Base-by-base conservation (phyloP, 2,797 vertebrate species). In the Smutsia temminckii region DNA sequence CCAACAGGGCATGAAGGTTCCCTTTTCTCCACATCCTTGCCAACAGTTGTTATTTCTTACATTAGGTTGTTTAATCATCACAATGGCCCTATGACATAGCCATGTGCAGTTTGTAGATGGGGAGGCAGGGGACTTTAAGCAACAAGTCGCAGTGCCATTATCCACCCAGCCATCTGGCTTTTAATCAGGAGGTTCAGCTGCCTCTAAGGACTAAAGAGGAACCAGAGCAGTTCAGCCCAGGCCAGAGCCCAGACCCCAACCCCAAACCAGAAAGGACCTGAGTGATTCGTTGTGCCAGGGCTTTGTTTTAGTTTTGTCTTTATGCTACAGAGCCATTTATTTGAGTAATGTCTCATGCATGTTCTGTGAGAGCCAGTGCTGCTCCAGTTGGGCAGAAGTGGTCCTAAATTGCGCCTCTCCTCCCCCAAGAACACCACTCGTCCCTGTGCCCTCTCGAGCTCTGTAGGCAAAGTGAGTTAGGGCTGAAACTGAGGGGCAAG, bases 301-400 rank as follows among this genome's bases (percentile, higher is more conserved):
- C 37, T 89, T 96, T 49, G n/a, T 23, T 21, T 74, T 80, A 51
- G 55, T 46, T 90, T 74, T 66, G 72, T 29, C 13, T 46, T 20
- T 49, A 23, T 46, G 85, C 83, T 87, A n/a, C 64, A 51, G 37
- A 86, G 53, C 66, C 66, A n/a, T 40, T 71, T 68, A 34, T 61
- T 88, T 32, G 63, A 49, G 66, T 69, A 42, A 78, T 25, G 61
- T 32, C 40, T 68, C 27, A 18, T 42, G 20, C 8, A 74, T 46
- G 32, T 13, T 80, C 55, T 75, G 2, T 32, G 68, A 55, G 51
- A 85, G 16, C 10, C 49, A 37, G 51, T 29, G 51, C 17, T 55
- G 32, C 88, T 89, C 72, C 32, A 5, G n/a, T 25, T 86, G n/a
- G 63, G 21, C 4, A 20, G 23, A 46, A 53, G 21, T 37, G 72